Conservation (phyloP, 2,888 invertebrate genomes). For the Rhagonycha lutea region DNA sequence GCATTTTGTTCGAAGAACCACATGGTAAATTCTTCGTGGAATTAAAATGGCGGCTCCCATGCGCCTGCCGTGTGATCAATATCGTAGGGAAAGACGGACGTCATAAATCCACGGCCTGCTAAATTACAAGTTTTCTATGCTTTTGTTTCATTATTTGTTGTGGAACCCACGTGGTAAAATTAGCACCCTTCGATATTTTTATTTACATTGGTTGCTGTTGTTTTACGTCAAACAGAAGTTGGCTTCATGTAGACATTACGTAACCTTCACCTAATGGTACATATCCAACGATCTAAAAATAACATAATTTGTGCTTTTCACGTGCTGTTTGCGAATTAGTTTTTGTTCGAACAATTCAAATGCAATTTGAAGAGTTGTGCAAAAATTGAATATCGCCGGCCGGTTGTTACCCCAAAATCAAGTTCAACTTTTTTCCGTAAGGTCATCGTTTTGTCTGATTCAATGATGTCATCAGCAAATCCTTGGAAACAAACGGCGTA, state of each 20-base stretch:
- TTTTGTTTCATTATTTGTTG: neutral
- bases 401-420: neutral
- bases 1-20: neutral
- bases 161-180: neutral
- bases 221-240: neutral
- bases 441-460: neutral
- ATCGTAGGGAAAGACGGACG: neutral
- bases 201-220: neutral
- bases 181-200: neutral
- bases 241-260: slow-evolving; percentile 8
- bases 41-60: neutral
- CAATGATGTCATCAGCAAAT: neutral
- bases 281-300: neutral
- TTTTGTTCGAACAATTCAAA: neutral
- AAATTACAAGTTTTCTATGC: neutral
- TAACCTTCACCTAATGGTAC: slow-evolving; percentile 33
- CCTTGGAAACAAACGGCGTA: neutral
- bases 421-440: neutral
- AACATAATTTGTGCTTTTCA: neutral
- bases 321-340: neutral
- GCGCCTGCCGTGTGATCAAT: neutral
- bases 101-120: neutral
- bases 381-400: neutral
- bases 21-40: neutral
- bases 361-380: neutral